Percentiles rank a stretch among this genome's conserved stretches.
Conservation (phyloP, 2,113 vertebrate species). For the Chrysemys picta region DNA sequence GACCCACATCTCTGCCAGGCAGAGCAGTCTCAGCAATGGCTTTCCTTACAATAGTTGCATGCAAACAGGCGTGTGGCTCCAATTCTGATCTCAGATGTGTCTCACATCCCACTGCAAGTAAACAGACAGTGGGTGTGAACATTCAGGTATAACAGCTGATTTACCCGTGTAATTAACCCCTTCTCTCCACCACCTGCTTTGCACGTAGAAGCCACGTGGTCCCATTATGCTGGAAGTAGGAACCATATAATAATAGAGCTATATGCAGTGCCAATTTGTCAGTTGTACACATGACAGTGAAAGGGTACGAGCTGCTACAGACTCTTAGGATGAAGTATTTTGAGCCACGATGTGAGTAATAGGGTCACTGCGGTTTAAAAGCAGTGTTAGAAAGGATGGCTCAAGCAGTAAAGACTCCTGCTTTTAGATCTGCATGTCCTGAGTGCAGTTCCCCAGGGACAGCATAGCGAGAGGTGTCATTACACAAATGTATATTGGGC, state of each 20-base stretch:
- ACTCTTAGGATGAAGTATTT: not conserved
- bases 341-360: not conserved
- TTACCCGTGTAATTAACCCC: not conserved
- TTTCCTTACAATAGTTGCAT: not conserved
- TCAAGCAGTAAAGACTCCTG: not conserved
- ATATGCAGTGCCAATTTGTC: not conserved
- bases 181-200: not conserved
- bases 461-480: not conserved
- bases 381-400: not conserved
- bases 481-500: not conserved
- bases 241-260: not conserved
- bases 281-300: not conserved
- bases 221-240: not conserved
- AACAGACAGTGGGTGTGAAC: not conserved
- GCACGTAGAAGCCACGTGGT: not conserved
- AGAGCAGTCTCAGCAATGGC: not conserved
- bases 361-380: not conserved
- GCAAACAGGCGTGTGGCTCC: not conserved
- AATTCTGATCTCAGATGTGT: not conserved
- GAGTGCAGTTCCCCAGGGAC: not conserved
- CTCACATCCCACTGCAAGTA: not conserved
- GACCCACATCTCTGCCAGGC: not conserved
- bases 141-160: not conserved
- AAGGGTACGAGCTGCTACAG: not conserved
- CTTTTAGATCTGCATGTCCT: conserved; percentile 14